Conservation (phyloP, 2,797 vertebrate species). For the Gadopsis bispinosus region DNA sequence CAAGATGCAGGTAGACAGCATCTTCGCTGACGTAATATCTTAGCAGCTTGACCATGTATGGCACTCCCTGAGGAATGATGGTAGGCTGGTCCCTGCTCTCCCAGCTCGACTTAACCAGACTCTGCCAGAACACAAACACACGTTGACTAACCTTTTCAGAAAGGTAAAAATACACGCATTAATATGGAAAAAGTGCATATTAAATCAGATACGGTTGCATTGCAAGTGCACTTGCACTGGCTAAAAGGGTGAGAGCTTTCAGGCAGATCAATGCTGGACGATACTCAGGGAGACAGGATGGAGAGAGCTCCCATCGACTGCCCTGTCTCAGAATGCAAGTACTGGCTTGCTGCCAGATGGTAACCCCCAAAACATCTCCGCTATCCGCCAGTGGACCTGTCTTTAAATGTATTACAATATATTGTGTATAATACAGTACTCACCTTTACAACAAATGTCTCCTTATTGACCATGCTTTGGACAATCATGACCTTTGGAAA, state of each 20-base stretch:
- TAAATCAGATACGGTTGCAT: not conserved
- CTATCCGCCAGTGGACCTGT: not conserved
- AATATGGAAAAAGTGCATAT: not conserved
- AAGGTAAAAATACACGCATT: not conserved
- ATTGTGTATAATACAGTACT: constrained; percentile 46
- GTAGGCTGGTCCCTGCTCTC: constrained; percentile 91
- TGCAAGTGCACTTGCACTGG: constrained; percentile 52
- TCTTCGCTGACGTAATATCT: constrained; percentile 95
- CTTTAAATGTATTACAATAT: constrained; percentile 15
- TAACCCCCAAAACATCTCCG: constrained; percentile 27
- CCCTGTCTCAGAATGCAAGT: constrained; percentile 35
- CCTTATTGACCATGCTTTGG: constrained; percentile 90
- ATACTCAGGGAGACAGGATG: constrained; percentile 56
- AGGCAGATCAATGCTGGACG: constrained; percentile 72
- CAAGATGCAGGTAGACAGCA: constrained; percentile 94
- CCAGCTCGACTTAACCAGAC: constrained; percentile 92
- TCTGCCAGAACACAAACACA: constrained; percentile 81
- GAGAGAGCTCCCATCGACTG: constrained; percentile 63
- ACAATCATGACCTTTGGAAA: constrained; percentile 91
- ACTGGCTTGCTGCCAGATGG: constrained; percentile 40
- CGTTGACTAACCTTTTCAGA: not conserved
- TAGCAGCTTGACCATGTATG: constrained; percentile 95
- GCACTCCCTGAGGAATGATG: constrained; percentile 96
- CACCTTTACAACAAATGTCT: constrained; percentile 96
- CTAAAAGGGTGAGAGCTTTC: constrained; percentile 72